A percentile compares a stretch with the other conserved stretches of the same genome.
Conservation (phyloP, 2,113 vertebrate species). For the Typhlomys cinereus region DNA sequence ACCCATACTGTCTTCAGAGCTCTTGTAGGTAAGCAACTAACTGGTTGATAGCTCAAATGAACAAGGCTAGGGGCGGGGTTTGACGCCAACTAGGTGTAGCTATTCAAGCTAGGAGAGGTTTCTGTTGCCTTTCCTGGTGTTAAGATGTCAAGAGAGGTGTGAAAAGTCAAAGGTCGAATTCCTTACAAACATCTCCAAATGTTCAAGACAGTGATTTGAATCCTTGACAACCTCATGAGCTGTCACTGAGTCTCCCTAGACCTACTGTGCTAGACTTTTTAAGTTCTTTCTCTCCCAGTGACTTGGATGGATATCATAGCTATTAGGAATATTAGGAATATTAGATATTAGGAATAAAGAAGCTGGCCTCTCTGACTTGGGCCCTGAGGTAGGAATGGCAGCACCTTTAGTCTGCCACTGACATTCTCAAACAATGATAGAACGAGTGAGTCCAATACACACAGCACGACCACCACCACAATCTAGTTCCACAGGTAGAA, state of each 20-base stretch:
- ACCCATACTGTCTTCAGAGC: neutral
- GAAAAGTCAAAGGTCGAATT: neutral
- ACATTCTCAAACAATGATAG: neutral
- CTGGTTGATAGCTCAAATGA: neutral
- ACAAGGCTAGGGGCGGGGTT: neutral
- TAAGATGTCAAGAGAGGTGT: conserved; percentile 1
- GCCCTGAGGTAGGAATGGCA: neutral
- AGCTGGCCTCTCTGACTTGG: neutral
- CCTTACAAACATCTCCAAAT: neutral
- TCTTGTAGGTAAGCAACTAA: neutral
- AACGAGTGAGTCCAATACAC: neutral
- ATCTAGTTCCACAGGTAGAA: neutral
- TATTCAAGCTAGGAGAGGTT: neutral
- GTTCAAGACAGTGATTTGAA: conserved; percentile 5
- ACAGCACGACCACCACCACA: neutral
- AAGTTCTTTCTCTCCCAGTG: neutral
- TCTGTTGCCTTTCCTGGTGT: neutral
- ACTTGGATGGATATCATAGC: neutral
- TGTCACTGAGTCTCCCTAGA: too few species aligned
- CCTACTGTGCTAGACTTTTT: neutral
- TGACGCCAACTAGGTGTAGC: neutral
- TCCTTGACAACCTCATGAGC: conserved; percentile 20
- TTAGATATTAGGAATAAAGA: conserved; percentile 32
- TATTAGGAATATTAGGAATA: too few species aligned
- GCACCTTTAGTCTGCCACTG: neutral